phyloP scores from a whole-genome alignment of 2,888 invertebrate genomes.

The Cryptocephalus primarius region DNA sequence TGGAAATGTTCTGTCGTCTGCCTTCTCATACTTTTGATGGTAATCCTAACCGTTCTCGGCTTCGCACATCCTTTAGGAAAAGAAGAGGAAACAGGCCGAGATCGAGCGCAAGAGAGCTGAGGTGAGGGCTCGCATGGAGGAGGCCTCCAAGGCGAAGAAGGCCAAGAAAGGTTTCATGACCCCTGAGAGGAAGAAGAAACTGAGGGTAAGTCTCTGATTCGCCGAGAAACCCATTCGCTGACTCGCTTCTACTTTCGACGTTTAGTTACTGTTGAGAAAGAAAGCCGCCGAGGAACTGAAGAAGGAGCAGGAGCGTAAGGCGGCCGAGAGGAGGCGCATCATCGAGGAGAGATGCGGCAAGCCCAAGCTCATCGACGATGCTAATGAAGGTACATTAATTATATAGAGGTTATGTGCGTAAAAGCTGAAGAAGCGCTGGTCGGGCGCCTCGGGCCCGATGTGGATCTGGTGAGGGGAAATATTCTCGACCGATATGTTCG shows the following conservation, averaged over 20 bases:
- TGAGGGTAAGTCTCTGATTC: conserved; percentile 64
- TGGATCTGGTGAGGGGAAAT: no score
- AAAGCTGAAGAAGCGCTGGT: no score
- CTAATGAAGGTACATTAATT: conserved; percentile 73
- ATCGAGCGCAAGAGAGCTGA: conserved; percentile 98
- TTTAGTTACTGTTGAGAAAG: conserved; percentile 95
- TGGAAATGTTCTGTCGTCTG: no score
- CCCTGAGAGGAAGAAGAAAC: conserved; percentile 99
- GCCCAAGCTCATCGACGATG: conserved; percentile 81
- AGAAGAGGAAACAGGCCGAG: conserved; percentile 95
- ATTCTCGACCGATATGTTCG: no score
- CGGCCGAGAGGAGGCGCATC: conserved; percentile 94
- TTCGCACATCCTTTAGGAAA: conserved; percentile 53
- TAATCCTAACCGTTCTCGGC: no score
- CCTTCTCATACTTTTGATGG: no score
- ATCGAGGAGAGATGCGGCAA: conserved; percentile 92
- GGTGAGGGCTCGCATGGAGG: conserved; percentile 97
- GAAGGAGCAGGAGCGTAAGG: conserved; percentile 98
- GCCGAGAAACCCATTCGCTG: not conserved
- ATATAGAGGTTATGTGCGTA: no score
- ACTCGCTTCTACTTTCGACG: conserved; percentile 1
- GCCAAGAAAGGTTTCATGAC: conserved; percentile 99
- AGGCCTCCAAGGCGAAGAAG: conserved; percentile 96
- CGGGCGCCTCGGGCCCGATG: no score
- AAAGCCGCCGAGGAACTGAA: conserved; percentile 99